Conservation (phyloP, 1,140 invertebrate species). For the Diorhabda elongata region DNA sequence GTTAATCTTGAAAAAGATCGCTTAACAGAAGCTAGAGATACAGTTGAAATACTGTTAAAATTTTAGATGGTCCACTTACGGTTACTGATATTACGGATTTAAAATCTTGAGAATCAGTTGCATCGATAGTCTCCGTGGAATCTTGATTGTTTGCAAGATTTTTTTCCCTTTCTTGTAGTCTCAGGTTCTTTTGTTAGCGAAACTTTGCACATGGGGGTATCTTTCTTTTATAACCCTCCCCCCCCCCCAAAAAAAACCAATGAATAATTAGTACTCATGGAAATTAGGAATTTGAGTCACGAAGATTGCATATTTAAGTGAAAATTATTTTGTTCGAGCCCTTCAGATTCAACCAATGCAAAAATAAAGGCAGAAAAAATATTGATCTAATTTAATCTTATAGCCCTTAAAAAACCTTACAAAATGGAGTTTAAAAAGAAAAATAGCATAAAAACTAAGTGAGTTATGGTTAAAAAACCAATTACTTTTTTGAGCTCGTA, state of each 20-base stretch:
- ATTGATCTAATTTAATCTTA: too few relatives aligned
- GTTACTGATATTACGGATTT: constrained; percentile 9
- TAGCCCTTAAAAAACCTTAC: too few relatives aligned
- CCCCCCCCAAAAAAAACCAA: not conserved
- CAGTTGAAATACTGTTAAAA: not conserved
- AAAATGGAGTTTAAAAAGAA: too few relatives aligned
- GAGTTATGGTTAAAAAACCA: too few relatives aligned
- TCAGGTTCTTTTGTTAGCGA: constrained; percentile 13
- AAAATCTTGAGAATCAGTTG: constrained; percentile 6
- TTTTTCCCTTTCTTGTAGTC: constrained; percentile 15
- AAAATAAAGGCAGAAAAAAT: too few relatives aligned
- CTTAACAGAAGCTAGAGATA: too few relatives aligned
- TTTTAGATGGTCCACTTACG: constrained; percentile 7
- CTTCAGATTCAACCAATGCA: too few relatives aligned
- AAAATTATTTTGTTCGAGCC: too few relatives aligned
- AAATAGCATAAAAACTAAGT: too few relatives aligned
- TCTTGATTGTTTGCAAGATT: constrained; percentile 11
- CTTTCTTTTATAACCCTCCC: constrained; percentile 17
- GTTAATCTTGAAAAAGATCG: too few relatives aligned
- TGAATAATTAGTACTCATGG: constrained; percentile 16
- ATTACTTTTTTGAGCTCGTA: too few relatives aligned
- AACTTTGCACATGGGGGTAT: constrained; percentile 9
- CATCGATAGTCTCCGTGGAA: constrained; percentile 13
- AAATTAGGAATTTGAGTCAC: not conserved
- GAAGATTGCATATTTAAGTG: too few relatives aligned